Evolutionary conservation across 2,888 invertebrate genomes (phyloP), one percentile per base, ranked within the genome.

Genomic region (Sinohyriopsis cumingii): DNA sequence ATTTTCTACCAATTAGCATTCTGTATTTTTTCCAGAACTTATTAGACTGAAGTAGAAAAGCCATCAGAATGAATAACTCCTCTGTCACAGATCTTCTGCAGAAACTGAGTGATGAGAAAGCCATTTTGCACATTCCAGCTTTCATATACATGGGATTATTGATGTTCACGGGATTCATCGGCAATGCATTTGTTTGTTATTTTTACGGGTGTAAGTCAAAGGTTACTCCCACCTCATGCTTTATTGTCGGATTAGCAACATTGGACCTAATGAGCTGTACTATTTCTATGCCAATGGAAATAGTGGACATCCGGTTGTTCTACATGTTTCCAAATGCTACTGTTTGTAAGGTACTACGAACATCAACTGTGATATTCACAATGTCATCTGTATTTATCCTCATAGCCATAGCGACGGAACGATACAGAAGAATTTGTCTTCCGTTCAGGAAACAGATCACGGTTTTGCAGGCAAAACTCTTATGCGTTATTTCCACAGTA

Each of bases 251-350:
- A 59, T 60, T 83, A 24, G 80, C 78, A 1, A 68, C 76, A 12
- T 64, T 78, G 5, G 82, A 82, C 60, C 54, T 81, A 20, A 63
- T 83, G 53, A 77, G 68, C 65, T 83, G 80, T 65, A 45, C 62
- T 4, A 53, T 83, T 1, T 74, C 71, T 25, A 80, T 81, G 25
- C 82, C 82, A 0, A 73, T 73, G 4, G 80, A 81, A 28, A 78
- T 83, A 19, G 67, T 75, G 15, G 81, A 82, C 65, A 73, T 83
- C 72, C 54, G 77, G 24, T 75, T 68, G 55, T 76, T 71, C 9
- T 79, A 69, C 55, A 73, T 67, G 2, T 83, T 74, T 60, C 73
- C 73, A 6, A 75, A 72, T 1, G 77, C 54, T 12, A 57, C 60
- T 0, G 73, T 78, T 3, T 82, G 82, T 61, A 82, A 82, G 56